Percentiles rank a stretch among this genome's conserved stretches.
Evolutionary conservation across 2,888 invertebrate species (phyloP).

Genomic region (Parnassius mnemosyne): DNA sequence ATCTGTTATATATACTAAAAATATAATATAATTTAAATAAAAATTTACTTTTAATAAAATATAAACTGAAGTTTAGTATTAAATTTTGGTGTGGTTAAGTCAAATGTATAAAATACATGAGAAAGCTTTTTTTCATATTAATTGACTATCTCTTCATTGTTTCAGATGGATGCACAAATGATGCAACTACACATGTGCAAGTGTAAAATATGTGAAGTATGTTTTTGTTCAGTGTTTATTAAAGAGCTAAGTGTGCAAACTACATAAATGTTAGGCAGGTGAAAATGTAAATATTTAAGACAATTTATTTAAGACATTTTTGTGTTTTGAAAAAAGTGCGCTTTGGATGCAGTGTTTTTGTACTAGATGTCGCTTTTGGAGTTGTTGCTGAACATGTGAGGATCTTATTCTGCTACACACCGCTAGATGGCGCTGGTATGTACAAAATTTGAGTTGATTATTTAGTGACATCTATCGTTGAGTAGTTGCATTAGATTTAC

Average conservation of each 20-base stretch:
- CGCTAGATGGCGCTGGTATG: constrained; percentile 69
- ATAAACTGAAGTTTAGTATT: no score
- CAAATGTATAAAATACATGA: no score
- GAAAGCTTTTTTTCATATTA: not conserved
- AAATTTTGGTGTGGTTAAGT: not conserved
- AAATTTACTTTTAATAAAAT: no score
- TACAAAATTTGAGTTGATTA: constrained; percentile 14
- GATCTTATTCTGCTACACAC: constrained; percentile 50
- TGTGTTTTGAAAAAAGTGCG: constrained; percentile 54
- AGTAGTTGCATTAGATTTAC: constrained; percentile 38
- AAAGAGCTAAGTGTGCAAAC: constrained; percentile 45
- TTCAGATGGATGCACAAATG: constrained; percentile 61
- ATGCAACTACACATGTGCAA: constrained; percentile 64
- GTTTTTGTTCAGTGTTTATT: constrained; percentile 49
- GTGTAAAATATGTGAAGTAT: constrained; percentile 57
- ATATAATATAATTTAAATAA: not conserved
- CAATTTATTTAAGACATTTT: constrained; percentile 3
- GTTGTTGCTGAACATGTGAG: constrained; percentile 56
- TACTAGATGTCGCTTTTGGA: constrained; percentile 66
- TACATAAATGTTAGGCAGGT: constrained; percentile 47
- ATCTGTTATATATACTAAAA: no score
- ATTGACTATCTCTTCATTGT: constrained; percentile 41
- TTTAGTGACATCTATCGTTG: constrained; percentile 46
- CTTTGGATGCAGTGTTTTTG: constrained; percentile 74
- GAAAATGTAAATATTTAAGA: constrained; percentile 31